Evolutionary conservation across 1,140 invertebrate species (phyloP).

Genomic region (Chironomus striatipennis): DNA sequence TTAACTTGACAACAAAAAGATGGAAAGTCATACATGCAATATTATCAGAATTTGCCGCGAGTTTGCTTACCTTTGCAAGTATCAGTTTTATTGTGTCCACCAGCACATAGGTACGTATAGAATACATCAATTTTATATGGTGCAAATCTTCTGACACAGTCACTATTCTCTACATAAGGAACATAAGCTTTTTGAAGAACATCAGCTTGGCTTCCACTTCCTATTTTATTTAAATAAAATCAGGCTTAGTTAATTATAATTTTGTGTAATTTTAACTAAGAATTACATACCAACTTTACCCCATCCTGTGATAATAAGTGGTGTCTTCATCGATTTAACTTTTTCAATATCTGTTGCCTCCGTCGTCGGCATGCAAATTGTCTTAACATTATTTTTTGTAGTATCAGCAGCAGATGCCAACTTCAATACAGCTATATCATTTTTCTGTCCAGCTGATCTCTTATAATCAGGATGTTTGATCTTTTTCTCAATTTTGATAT

Average conservation of each 20-base stretch:
- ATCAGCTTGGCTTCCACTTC: background rate
- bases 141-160: background rate
- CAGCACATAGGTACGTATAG: constrained; percentile 43
- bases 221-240: too few relatives aligned
- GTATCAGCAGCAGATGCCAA: constrained; percentile 36
- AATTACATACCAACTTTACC: background rate
- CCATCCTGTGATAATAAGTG: background rate
- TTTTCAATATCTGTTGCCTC: background rate
- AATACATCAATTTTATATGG: background rate
- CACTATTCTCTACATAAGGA: background rate
- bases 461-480: constrained; percentile 53
- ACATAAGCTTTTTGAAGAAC: background rate
- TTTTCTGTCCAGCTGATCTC: constrained; percentile 40
- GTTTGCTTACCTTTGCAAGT: constrained; percentile 45
- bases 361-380: constrained; percentile 57
- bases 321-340: background rate
- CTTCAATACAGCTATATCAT: constrained; percentile 59
- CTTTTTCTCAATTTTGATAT: constrained; percentile 46
- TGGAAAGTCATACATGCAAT: too few relatives aligned
- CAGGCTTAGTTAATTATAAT: too few relatives aligned
- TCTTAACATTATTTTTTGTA: constrained; percentile 44
- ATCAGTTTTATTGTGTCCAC: constrained; percentile 47
- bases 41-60: too few relatives aligned
- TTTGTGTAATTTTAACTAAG: too few relatives aligned
- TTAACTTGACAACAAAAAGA: too few relatives aligned